These are phyloP conservation scores for Phanerotoma sp. DNA, from an alignment of 2,888 invertebrate genomes.

Conservation along the genomic window DNA sequence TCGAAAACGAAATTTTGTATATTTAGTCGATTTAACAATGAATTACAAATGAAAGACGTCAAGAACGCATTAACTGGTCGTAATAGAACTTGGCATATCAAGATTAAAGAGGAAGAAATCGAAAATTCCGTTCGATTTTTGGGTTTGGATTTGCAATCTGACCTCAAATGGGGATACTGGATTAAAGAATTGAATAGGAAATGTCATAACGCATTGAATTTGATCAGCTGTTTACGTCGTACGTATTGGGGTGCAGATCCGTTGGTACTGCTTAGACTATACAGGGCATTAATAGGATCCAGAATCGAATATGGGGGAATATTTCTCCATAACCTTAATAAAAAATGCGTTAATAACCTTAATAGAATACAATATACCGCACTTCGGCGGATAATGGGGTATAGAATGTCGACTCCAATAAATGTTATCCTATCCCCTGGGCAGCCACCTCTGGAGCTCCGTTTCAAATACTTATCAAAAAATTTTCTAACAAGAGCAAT, in stretches of 20 bases:
- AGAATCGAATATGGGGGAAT: slow-evolving; percentile 29
- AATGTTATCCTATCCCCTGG: slow-evolving; percentile 11
- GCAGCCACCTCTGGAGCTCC: neutral
- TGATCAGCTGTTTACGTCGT: slow-evolving; percentile 21
- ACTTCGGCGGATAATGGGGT: slow-evolving; percentile 12
- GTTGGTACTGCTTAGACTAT: slow-evolving; percentile 12
- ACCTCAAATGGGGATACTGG: slow-evolving; percentile 12
- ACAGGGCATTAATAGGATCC: slow-evolving; percentile 25
- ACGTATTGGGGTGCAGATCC: slow-evolving; percentile 31
- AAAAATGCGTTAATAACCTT: slow-evolving; percentile 2
- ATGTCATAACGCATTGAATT: slow-evolving; percentile 14
- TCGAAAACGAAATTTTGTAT: neutral
- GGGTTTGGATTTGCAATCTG: neutral
- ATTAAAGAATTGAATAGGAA: slow-evolving; percentile 16
- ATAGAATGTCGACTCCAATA: slow-evolving; percentile 9
- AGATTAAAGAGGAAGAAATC: neutral
- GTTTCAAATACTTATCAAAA: neutral
- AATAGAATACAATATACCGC: slow-evolving; percentile 26
- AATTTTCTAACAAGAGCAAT: neutral
- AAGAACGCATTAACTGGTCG: too few species aligned
- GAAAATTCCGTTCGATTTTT: neutral
- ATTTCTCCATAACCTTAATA: slow-evolving; percentile 12
- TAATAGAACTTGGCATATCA: neutral
- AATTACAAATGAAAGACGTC: too few species aligned
- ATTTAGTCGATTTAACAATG: neutral